Evolutionary conservation across 2,113 vertebrate species (phyloP).

Genomic region (Nothoprocta pentlandii): DNA sequence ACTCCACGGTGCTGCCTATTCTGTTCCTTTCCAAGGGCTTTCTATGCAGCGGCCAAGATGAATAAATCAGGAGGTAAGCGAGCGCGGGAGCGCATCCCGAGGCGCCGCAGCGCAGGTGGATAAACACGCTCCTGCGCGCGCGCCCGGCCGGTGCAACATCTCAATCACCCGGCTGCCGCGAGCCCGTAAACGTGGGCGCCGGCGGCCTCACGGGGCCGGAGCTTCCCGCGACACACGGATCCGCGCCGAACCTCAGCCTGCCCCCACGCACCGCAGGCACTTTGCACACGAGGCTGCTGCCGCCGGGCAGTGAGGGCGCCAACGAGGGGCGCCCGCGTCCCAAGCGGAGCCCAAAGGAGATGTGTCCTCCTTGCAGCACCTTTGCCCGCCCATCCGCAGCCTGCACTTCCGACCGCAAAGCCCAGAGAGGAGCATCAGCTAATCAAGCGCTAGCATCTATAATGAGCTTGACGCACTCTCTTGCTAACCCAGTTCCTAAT

Average conservation of each 20-base stretch:
- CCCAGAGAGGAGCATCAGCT: conserved; percentile 48
- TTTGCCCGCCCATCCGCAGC: background rate
- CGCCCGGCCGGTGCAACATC: rapidly evolving
- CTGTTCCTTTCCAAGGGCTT: background rate
- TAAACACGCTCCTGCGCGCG: background rate
- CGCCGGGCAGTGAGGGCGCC: background rate
- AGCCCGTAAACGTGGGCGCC: background rate
- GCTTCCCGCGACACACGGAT: background rate
- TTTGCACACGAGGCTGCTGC: rapidly evolving
- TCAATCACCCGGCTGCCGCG: background rate
- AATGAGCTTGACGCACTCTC: conserved; percentile 73
- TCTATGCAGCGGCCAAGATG: background rate
- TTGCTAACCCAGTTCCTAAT: conserved; percentile 71
- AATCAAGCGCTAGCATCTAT: conserved; percentile 71
- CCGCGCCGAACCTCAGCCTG: background rate
- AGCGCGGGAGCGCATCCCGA: background rate
- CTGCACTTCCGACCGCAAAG: background rate
- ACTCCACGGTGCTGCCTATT: background rate
- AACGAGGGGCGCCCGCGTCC: background rate
- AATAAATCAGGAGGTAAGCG: background rate
- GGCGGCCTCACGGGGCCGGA: rapidly evolving
- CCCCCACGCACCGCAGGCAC: background rate
- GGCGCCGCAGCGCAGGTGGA: rapidly evolving
- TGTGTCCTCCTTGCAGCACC: rapidly evolving
- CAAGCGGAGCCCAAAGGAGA: background rate